Evolutionary conservation across 2,888 invertebrate species (phyloP), one percentile per base, ranked within the genome.

Genomic region (Torymus tubicola): DNA sequence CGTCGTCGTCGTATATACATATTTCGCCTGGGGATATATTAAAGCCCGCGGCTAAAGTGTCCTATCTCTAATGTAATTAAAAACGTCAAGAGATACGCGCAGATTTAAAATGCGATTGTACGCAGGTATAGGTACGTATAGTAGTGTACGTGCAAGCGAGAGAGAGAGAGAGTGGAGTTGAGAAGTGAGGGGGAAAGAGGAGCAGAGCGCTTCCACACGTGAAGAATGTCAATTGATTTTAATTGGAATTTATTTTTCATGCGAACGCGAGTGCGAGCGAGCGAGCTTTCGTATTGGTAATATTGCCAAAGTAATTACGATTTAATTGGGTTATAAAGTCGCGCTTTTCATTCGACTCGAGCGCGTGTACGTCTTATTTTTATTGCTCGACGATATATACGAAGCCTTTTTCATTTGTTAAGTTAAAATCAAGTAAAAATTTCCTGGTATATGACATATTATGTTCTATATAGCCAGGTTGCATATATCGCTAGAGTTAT

Each of bases 51-150:
- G 79, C 76, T 58, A 64, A 72, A 64, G 72, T 79, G 81, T 82
- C 72, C 82, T 82, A 82, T 82, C 82, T 79, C 82, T 82, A 82
- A 82, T 82, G 82, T 82, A 82, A 82, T 82, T 82, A 82, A 82
- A 82, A 82, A 80, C 79, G 79, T 82, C 82, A 77, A 64, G 69
- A 61, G 31, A 60, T 63, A 14, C 60, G 55, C 57, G 31, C 70
- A 68, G 78, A 75, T 81, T 81, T 76, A 72, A 78, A 81, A 81
- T 57, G 75, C 76, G 81, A 81, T 75, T 81, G 75, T 72, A 31
- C 55, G 72, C 10, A 42, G 42, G 42, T 42, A 42, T 21, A 21
- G 1, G 21, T 21, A 21, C 21, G 21, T 21, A 21, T 21, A 21
- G 21, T 21, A 21, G 21, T 21, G 42, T 42, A 42, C 42, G 42